Percentiles rank a stretch among this genome's conserved stretches.
Evolutionary conservation across 2,888 invertebrate genomes (phyloP).

Genomic region (Eugnorisma glareosa): DNA sequence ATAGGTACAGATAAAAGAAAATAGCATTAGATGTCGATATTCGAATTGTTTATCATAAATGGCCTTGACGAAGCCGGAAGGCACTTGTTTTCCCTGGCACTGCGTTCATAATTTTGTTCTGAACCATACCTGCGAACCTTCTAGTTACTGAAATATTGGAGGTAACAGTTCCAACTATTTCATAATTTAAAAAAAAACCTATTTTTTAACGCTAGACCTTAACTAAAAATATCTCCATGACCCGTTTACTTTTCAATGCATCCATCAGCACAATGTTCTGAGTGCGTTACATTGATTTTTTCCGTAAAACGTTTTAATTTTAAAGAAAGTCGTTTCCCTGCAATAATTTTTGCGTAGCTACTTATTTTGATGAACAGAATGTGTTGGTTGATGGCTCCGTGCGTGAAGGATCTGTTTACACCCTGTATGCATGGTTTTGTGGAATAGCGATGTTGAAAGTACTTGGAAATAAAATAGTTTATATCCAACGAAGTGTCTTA

Average conservation of each 20-base stretch:
- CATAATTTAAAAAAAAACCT: neutral
- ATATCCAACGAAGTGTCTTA: constrained; percentile 19
- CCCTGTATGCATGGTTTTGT: neutral
- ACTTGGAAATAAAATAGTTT: constrained; percentile 2
- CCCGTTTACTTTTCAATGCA: neutral
- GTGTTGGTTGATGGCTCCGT: neutral
- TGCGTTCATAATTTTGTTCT: neutral
- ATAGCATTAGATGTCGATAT: too few species aligned
- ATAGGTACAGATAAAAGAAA: neutral
- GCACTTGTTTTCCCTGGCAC: neutral
- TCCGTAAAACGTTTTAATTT: neutral
- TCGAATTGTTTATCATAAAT: neutral
- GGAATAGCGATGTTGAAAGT: neutral
- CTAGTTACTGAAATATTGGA: neutral
- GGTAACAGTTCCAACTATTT: neutral
- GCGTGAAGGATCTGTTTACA: neutral
- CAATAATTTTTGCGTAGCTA: neutral
- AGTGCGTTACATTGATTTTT: neutral
- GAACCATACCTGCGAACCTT: neutral
- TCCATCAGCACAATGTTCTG: neutral
- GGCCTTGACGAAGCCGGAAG: neutral
- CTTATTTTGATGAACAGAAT: neutral
- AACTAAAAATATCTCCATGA: neutral
- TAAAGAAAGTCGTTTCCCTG: neutral
- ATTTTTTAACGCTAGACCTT: neutral